phyloP scores from a whole-genome alignment of 2,888 invertebrate species.

The Dynastes maya region DNA sequence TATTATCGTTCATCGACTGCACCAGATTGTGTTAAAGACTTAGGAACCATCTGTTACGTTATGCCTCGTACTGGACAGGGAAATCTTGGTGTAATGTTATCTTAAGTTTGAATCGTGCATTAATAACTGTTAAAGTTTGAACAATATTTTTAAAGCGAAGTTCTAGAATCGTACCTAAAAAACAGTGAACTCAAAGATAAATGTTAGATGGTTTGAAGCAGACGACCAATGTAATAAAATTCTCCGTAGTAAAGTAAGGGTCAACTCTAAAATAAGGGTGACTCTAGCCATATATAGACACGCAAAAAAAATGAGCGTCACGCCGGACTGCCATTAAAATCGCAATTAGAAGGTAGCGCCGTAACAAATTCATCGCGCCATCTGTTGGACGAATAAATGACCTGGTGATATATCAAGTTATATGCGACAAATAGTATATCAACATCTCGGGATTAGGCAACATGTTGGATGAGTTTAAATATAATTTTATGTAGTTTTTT shows the following conservation, averaged over 20 bases:
- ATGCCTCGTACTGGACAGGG: background rate
- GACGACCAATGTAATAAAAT: too few relatives aligned
- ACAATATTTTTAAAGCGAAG: too few relatives aligned
- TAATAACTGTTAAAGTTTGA: too few relatives aligned
- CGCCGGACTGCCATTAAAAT: constrained; percentile 39
- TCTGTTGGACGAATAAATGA: constrained; percentile 39
- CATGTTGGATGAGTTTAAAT: too few relatives aligned
- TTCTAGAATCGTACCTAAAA: too few relatives aligned
- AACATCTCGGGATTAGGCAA: too few relatives aligned
- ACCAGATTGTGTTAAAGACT: constrained; percentile 11
- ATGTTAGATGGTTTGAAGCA: too few relatives aligned
- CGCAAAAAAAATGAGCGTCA: constrained; percentile 10
- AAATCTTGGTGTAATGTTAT: too few relatives aligned
- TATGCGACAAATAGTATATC: too few relatives aligned
- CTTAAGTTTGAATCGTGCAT: too few relatives aligned
- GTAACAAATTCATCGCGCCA: constrained; percentile 39
- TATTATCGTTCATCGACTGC: constrained; percentile 15
- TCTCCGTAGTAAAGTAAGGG: background rate
- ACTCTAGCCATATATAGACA: background rate
- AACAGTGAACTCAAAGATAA: too few relatives aligned
- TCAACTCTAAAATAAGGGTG: background rate
- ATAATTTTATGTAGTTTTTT: too few relatives aligned
- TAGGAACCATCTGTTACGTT: constrained; percentile 29
- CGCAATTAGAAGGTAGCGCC: constrained; percentile 28
- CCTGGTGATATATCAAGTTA: constrained; percentile 1